Conservation (phyloP, 2,113 vertebrate genomes). For the Pan troglodytes region NHGRI_mPanTro3-v2.1_pri NC_072418.2:14318501-14319000, state of each 20-base stretch:
- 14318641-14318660: too few species aligned
- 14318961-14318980: background rate
- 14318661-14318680: too few species aligned
- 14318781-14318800: background rate
- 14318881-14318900: background rate
- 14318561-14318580: too few species aligned
- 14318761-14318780: background rate
- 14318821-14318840: background rate
- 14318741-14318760: background rate
- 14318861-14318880: background rate
- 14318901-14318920: background rate
- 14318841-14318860: background rate
- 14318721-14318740: background rate
- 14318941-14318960: background rate
- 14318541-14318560: too few species aligned
- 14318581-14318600: too few species aligned
- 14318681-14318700: too few species aligned
- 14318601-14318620: too few species aligned
- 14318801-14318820: background rate
- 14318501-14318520: too few species aligned
- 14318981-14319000: background rate
- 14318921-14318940: background rate
- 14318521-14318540: too few species aligned
- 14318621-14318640: too few species aligned
- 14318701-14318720: too few species aligned